These are phyloP conservation scores for Salvator merianae DNA, from an alignment of 2,113 vertebrate genomes.

Conservation along the genomic window DNA sequence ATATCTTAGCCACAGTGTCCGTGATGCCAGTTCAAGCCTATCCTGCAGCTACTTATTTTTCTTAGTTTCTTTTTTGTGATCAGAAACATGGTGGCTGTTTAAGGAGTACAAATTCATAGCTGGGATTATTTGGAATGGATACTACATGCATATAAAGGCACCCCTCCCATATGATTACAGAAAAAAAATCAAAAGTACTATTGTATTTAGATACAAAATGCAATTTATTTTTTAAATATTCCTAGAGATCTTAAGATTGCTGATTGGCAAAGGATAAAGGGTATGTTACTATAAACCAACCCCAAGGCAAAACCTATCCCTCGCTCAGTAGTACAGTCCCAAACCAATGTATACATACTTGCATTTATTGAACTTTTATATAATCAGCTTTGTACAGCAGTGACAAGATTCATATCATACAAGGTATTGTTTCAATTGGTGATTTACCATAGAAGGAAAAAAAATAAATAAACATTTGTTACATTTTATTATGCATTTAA, in stretches of 20 bases:
- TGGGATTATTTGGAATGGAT: not conserved
- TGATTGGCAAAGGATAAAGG: conserved; percentile 42
- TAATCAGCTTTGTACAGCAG: conserved; percentile 53
- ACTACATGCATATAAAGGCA: not conserved
- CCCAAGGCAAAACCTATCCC: conserved; percentile 39
- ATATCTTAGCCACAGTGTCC: no score
- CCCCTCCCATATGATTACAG: not conserved
- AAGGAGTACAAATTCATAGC: not conserved
- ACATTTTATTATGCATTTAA: conserved; percentile 70
- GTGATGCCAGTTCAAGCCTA: no score
- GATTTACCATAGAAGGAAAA: conserved; percentile 68
- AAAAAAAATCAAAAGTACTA: conserved; percentile 19
- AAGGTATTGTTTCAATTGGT: conserved; percentile 50
- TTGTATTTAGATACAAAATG: conserved; percentile 10
- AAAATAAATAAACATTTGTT: conserved; percentile 70
- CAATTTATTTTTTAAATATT: conserved; percentile 51
- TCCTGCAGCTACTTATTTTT: no score
- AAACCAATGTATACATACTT: conserved; percentile 33
- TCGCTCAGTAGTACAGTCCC: conserved; percentile 56
- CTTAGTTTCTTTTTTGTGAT: no score
- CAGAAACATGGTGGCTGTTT: not conserved
- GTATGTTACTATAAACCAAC: conserved; percentile 47
- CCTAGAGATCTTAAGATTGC: conserved; percentile 37
- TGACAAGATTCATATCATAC: conserved; percentile 66
- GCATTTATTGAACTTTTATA: conserved; percentile 62